A percentile compares a stretch with the other conserved stretches of the same genome.
These are phyloP conservation scores for Gortyna flavago DNA, from an alignment of 2,888 invertebrate genomes.

Conservation along the genomic window DNA sequence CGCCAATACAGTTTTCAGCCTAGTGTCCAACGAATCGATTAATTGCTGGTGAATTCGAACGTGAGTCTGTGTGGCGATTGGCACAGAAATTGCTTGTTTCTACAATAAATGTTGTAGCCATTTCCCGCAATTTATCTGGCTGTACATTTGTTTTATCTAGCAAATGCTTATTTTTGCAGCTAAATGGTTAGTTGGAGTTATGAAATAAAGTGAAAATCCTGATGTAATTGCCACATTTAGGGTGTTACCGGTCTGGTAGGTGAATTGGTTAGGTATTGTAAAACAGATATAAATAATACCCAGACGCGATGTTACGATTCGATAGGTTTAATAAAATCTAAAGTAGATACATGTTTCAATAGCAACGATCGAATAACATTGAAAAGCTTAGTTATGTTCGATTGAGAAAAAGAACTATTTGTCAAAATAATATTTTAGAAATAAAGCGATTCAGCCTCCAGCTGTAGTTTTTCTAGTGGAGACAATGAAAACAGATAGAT, in stretches of 20 bases:
- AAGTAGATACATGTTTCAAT: conserved; percentile 12
- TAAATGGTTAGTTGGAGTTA: conserved; percentile 24
- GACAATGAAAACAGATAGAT: conserved; percentile 51
- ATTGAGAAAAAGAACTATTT: conserved; percentile 35
- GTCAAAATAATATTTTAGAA: conserved; percentile 46
- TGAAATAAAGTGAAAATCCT: conserved; percentile 27
- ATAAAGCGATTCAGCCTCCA: conserved; percentile 11
- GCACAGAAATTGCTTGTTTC: conserved; percentile 57
- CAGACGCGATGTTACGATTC: conserved; percentile 15
- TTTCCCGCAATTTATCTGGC: conserved; percentile 44
- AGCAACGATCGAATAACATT: conserved; percentile 8
- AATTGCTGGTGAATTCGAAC: conserved; percentile 56
- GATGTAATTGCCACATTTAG: conserved; percentile 9
- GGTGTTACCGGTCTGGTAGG: background rate
- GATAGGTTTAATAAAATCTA: conserved; percentile 18
- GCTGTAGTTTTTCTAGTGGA: conserved; percentile 44
- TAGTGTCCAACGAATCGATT: conserved; percentile 51
- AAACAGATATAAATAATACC: conserved; percentile 12
- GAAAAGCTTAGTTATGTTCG: conserved; percentile 14
- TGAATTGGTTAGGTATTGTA: conserved; percentile 5
- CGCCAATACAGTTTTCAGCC: conserved; percentile 26
- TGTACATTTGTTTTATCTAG: conserved; percentile 49
- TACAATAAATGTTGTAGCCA: conserved; percentile 43
- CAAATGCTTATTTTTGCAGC: conserved; percentile 46
- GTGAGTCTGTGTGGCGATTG: conserved; percentile 56